These are phyloP conservation scores for Channallabes apus DNA, from an alignment of 2,797 vertebrate species.

Conservation along the genomic window DNA sequence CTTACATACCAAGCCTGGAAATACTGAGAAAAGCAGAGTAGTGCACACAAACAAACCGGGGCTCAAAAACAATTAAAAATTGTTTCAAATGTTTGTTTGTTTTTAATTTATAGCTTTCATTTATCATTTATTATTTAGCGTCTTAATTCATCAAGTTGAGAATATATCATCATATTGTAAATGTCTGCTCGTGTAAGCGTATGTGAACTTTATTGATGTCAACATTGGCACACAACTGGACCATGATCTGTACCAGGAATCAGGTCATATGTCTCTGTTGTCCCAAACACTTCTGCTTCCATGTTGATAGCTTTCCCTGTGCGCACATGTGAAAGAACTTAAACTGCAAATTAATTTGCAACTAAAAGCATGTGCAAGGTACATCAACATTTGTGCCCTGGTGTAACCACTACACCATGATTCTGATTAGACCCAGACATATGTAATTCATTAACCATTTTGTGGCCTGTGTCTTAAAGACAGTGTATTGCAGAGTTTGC, in stretches of 20 bases:
- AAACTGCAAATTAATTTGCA: constrained; percentile 38
- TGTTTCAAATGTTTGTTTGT: background rate
- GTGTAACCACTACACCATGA: constrained; percentile 28
- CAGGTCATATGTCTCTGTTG: background rate
- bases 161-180: too few species aligned
- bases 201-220: too few species aligned
- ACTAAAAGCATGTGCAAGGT: constrained; percentile 29
- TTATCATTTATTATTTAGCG: too few species aligned
- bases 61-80: background rate
- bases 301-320: background rate
- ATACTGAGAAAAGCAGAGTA: background rate
- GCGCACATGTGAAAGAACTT: constrained; percentile 37
- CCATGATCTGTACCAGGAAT: background rate
- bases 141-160: background rate
- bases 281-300: background rate
- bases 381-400: constrained; percentile 17
- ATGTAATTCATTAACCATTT: constrained; percentile 12
- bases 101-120: too few species aligned
- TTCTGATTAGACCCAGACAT: constrained; percentile 13
- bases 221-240: too few species aligned
- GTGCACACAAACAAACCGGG: background rate
- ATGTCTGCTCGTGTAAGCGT: too few species aligned
- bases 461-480: background rate
- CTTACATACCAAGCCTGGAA: background rate
- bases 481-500: constrained; percentile 25